Conservation (phyloP, 2,113 vertebrate species). For the Bos indicus region DNA sequence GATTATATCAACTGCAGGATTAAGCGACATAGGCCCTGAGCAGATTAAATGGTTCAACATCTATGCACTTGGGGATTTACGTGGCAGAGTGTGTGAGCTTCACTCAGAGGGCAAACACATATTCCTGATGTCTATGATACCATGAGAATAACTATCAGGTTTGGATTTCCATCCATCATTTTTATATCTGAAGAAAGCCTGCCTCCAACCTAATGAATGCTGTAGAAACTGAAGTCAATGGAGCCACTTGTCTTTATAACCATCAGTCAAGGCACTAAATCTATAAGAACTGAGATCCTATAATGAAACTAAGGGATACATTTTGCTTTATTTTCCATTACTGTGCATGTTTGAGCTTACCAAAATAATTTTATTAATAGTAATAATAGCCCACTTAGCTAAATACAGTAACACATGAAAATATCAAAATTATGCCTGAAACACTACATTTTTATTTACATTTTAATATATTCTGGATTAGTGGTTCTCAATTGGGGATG, state of each 20-base stretch:
- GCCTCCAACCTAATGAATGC: not conserved
- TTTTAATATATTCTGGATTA: not conserved
- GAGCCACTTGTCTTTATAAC: not conserved
- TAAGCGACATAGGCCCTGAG: not conserved
- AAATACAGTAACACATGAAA: not conserved
- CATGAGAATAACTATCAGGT: not conserved
- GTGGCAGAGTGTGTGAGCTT: not conserved
- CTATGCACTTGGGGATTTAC: not conserved
- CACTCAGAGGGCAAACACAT: not conserved
- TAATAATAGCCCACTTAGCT: not conserved
- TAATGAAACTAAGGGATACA: not conserved
- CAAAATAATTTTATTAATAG: not conserved
- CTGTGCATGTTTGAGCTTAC: not conserved
- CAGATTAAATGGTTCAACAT: conserved; percentile 27
- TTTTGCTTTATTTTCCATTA: not conserved
- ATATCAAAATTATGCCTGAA: not conserved
- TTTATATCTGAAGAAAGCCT: conserved; percentile 11
- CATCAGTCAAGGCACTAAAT: not conserved
- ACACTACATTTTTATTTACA: not conserved
- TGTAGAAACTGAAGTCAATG: not conserved
- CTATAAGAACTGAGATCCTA: not conserved
- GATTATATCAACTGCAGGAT: conserved; percentile 35
- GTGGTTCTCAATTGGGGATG: not conserved
- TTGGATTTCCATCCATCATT: not conserved
- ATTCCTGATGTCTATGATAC: not conserved